Evolutionary conservation across 2,113 vertebrate genomes (phyloP).

Genomic region (Hoplias malabaricus): DNA sequence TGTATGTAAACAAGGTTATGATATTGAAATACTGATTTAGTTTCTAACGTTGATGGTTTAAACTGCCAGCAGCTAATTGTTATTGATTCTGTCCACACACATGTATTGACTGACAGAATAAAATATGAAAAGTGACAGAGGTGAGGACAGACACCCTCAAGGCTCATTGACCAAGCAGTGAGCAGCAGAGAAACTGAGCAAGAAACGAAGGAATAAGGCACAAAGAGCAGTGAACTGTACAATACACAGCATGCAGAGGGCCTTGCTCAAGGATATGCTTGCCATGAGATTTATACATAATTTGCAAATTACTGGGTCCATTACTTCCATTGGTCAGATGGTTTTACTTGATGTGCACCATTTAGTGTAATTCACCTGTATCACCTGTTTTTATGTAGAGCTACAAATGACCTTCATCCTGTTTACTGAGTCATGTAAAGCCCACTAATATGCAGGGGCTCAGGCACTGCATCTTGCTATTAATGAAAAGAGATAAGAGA

Average conservation of each 20-base stretch:
- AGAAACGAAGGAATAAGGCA: background rate
- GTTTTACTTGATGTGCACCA: background rate
- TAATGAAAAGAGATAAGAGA: background rate
- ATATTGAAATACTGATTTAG: background rate
- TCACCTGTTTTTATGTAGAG: constrained; percentile 9
- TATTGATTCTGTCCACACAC: background rate
- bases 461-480: background rate
- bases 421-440: constrained; percentile 1
- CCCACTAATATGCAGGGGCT: background rate
- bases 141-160: background rate
- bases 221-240: background rate
- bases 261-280: background rate
- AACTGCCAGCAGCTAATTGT: background rate
- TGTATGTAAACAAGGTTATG: background rate
- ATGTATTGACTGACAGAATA: background rate
- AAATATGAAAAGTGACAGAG: background rate
- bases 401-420: constrained; percentile 20
- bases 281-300: background rate
- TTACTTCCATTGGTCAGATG: background rate
- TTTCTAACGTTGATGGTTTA: background rate
- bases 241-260: background rate
- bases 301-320: constrained; percentile 12
- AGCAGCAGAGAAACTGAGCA: background rate
- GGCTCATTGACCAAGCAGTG: background rate
- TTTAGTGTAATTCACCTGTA: constrained; percentile 5